phyloP scores from a whole-genome alignment of 2,888 invertebrate species.

The Tillus elongatus region DNA sequence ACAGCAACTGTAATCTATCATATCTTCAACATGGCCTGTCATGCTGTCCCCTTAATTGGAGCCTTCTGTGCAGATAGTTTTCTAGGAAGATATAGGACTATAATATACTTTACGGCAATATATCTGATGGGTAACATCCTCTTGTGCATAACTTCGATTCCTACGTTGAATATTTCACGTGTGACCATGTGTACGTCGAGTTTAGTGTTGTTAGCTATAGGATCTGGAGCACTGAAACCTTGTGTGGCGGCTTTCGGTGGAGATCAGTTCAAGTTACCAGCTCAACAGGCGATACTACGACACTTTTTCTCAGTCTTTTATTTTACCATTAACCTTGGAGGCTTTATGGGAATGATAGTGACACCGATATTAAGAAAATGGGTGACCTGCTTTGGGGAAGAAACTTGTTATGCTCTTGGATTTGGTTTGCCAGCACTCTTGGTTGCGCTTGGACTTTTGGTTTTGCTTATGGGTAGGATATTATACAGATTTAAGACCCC shows the following conservation, averaged over 20 bases:
- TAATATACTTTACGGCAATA: slow-evolving; percentile 64
- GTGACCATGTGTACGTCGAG: slow-evolving; percentile 38
- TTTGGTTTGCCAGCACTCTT: slow-evolving; percentile 69
- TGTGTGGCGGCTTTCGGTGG: slow-evolving; percentile 83
- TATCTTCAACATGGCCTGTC: slow-evolving; percentile 66
- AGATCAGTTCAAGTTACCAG: slow-evolving; percentile 67
- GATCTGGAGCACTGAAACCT: slow-evolving; percentile 80
- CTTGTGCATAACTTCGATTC: slow-evolving; percentile 54
- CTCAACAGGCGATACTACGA: slow-evolving; percentile 56
- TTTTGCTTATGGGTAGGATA: neutral
- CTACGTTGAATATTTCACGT: slow-evolving; percentile 38
- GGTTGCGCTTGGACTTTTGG: slow-evolving; percentile 54
- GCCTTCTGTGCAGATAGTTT: slow-evolving; percentile 71
- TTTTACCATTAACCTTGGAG: slow-evolving; percentile 67
- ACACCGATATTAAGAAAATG: slow-evolving; percentile 63
- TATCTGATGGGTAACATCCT: slow-evolving; percentile 62
- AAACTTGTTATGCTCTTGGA: slow-evolving; percentile 62
- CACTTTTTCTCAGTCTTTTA: slow-evolving; percentile 77
- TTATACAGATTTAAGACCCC: slow-evolving; percentile 60
- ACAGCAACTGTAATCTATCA: slow-evolving; percentile 68
- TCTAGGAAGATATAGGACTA: slow-evolving; percentile 70
- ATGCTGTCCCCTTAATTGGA: slow-evolving; percentile 64
- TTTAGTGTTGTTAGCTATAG: slow-evolving; percentile 56
- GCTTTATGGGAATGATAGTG: slow-evolving; percentile 56
- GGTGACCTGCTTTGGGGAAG: slow-evolving; percentile 57